Evolutionary conservation across 2,888 invertebrate genomes (phyloP).

Genomic region (Aradus depressus): DNA sequence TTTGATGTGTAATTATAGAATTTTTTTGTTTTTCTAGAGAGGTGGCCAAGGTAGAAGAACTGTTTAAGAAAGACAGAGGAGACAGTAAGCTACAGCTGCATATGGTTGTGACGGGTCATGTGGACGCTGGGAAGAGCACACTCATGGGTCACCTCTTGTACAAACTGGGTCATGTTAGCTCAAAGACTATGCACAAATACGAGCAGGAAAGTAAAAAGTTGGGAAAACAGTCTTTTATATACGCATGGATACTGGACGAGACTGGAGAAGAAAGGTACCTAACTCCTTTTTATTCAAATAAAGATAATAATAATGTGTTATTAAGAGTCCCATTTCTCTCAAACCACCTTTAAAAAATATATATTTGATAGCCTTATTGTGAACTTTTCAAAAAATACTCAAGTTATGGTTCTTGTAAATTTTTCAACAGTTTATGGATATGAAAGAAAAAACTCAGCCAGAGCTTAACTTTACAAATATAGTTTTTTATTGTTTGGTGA

Average conservation of each 20-base stretch:
- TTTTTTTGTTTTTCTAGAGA: constrained; percentile 17
- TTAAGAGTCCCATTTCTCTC: not conserved
- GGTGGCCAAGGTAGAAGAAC: constrained; percentile 42
- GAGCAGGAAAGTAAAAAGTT: constrained; percentile 94
- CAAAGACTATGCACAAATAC: constrained; percentile 87
- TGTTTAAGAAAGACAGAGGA: constrained; percentile 63
- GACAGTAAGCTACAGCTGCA: constrained; percentile 78
- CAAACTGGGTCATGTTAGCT: constrained; percentile 73
- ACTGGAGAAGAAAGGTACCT: constrained; percentile 85
- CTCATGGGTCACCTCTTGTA: constrained; percentile 92
- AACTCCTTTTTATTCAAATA: not conserved
- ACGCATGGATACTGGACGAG: constrained; percentile 98
- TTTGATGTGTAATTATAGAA: not conserved
- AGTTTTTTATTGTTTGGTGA: no score
- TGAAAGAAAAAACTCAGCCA: no score
- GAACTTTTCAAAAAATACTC: no score
- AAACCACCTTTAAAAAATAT: not conserved
- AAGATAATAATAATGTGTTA: not conserved
- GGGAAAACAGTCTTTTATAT: constrained; percentile 96
- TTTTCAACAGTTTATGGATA: no score
- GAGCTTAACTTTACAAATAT: no score
- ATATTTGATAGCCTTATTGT: no score
- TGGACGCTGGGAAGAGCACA: constrained; percentile 94
- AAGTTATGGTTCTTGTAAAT: no score
- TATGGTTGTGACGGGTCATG: constrained; percentile 90